Base-by-base conservation (phyloP, 2,888 invertebrate species). In the Aricia artaxerxes region DNA sequence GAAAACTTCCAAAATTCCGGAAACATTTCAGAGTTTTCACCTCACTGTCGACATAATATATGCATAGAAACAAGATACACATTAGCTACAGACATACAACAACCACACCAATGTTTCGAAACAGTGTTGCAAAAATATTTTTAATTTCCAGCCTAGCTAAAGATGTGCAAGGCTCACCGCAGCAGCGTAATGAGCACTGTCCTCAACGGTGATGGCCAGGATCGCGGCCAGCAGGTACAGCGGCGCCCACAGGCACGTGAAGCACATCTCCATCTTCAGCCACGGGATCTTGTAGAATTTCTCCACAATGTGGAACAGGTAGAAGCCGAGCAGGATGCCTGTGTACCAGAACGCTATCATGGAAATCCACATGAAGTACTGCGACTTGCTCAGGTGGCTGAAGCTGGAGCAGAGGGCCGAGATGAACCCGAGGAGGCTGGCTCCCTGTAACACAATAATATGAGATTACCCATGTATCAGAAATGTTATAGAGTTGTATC, bases 321-420 rank as follows among this genome's bases (percentile, higher is more conserved):
- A 98, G 80, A 98, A 95, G 1, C 96, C 95, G 24, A 98, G 95
- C 78, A 98, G 91, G 82, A 97, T 96, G 61, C 96, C 96, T 6
- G 97, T 97, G 87, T 97, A 96, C 97, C 98, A 98, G 89, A 98
- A 97, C 31, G 97, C 98, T 31, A 96, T 95, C 96, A 98, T 97
- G 0, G 98, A 95, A 78, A 98, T 96, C 86, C 96, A 96, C 87
- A 96, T 96, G 92, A 97, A 98, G 95, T 96, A 98, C 79, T 95
- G 94, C 77, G 97, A 97, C 81, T 96, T 95, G 79, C 96, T 93
- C 76, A 92, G 88, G 82, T 88, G 89, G 82, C 94, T 95, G 78
- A 91, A 88, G 24, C 85, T 85, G 0, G 97, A 96, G 81, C 95
- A 95, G 86, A 97, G 95, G 81, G 98, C 96, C 88, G 97, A 97